Evolutionary conservation across 2,888 invertebrate genomes (phyloP), one percentile per base, ranked within the genome.

Genomic region (Mechanitis messenoides): DNA sequence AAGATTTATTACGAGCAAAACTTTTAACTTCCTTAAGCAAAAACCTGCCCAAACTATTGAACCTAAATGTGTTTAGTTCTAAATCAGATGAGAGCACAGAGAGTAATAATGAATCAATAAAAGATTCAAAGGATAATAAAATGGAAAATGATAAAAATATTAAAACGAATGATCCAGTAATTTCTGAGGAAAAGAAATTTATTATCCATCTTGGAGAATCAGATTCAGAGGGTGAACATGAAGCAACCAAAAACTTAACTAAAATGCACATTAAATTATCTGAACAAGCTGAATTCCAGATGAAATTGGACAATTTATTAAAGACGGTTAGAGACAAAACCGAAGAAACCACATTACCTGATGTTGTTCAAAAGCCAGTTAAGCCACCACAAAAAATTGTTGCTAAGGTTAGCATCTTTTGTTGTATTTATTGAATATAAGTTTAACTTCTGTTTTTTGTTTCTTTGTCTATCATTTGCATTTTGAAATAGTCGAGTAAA

Each of bases 1-100:
- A 92, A 75, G 92, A 92, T 76, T 84, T 92, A 58, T 81, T 93
- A 65, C 79, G 93, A 66, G 92, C 92, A 45, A 88, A 91, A 77
- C 74, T 93, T 60, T 80, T 93, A 68, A 92, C 91, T 58, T 92
- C 92, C 4, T 83, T 93, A 67, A 91, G 91, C 61, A 92, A 91
- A 76, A 92, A 91, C 77, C 84, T 92, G 60, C 87, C 90, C 57
- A 84, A 85, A 68, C 72, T 86, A 53, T 76, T 84, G 47, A 76
- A 78, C 62, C 72, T 82, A 56, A 78, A 73, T 66, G 61, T 78
- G 57, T 69, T 79, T 33, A 76, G 78, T 64, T 67, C 64, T n/a
- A 55, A 33, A 55, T 64, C 74, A 28, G 71, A 74, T 46, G 70
- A 42, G 9, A 42, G 69, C 59, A 61, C 66, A 7, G 72, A 72